Base-by-base conservation (phyloP, 2,113 vertebrate genomes). In the Brachyistius frenatus region DNA sequence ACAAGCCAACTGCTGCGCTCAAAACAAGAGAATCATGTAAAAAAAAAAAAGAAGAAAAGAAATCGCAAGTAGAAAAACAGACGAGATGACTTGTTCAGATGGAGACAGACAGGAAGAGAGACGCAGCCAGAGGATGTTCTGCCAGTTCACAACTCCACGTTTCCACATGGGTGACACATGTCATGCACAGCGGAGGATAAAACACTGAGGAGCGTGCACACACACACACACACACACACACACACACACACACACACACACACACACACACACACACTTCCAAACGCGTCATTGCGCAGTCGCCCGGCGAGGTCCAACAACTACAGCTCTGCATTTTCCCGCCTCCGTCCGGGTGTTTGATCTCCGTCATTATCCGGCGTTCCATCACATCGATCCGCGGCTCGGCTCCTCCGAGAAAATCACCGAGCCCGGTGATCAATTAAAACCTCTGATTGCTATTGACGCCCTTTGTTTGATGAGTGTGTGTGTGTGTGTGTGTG, bases 81-180 rank as follows among this genome's bases (percentile, higher is more conserved):
- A 58, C 11, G 0, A 3, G 54, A 72, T 32, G 70, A 74, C 23
- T 66, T 60, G 53, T 41, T 71, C 61, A 64, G 53, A 65, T 33
- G 67, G 32, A 76, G 52, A 46, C 41, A 46, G 67, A 77, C 11
- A 41, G 56, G 46, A 65, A 52, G 49, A 52, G 54, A 49, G 39
- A 15, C 13, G 56, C 52, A 73, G 86, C 86, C 90, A 91, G 15
- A 55, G 33, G 81, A 68, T 88, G 85, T 89, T 78, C 86, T 85
- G 81, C 88, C 90, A 92, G 31, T 75, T 63, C 68, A 85, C 85
- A 89, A 46, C 73, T 33, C 57, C 70, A 66, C 76, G 47, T 64
- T 69, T 67, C 67, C 78, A 77, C 80, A 76, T 78, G 70, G 73
- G 39, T n/a, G 62, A 83, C 54, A 65, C 54, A 73, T 53, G 47